These are phyloP conservation scores for Diprion similis DNA, from an alignment of 1,140 invertebrate genomes.

Conservation along the genomic window DNA sequence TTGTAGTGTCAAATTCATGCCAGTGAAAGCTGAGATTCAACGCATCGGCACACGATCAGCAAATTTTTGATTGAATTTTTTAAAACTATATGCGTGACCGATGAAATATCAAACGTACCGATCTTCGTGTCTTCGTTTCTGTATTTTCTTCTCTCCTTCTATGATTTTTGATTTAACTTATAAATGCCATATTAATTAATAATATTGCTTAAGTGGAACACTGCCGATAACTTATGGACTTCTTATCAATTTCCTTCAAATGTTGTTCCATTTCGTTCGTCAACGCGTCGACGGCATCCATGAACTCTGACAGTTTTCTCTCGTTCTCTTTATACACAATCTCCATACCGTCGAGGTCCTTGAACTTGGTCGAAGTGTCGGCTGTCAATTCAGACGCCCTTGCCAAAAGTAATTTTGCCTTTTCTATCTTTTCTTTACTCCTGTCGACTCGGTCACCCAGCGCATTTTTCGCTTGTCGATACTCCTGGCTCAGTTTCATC, in stretches of 20 bases:
- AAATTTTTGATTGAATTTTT: too few relatives aligned
- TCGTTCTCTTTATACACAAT: constrained; percentile 58
- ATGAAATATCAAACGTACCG: too few relatives aligned
- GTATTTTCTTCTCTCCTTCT: not conserved
- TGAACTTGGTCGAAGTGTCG: constrained; percentile 77
- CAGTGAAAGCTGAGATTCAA: too few relatives aligned
- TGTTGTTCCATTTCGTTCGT: constrained; percentile 49
- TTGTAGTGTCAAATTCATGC: too few relatives aligned
- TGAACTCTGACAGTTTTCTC: constrained; percentile 45
- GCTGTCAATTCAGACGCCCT: constrained; percentile 78
- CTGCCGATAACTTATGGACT: constrained; percentile 49
- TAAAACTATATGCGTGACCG: too few relatives aligned
- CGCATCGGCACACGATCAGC: too few relatives aligned
- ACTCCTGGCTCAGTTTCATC: constrained; percentile 63
- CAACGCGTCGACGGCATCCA: constrained; percentile 47
- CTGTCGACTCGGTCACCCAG: constrained; percentile 68
- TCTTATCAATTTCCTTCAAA: constrained; percentile 48
- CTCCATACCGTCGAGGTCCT: constrained; percentile 72
- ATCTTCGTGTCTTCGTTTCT: too few relatives aligned
- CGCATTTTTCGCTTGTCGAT: constrained; percentile 66
- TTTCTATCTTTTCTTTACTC: constrained; percentile 72
- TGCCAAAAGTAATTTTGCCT: constrained; percentile 76
- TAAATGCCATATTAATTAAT: not conserved
- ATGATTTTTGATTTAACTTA: not conserved
- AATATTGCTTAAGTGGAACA: constrained; percentile 40